These are phyloP conservation scores for Scalopus aquaticus DNA, from an alignment of 2,113 vertebrate species.

Conservation along the genomic window DNA sequence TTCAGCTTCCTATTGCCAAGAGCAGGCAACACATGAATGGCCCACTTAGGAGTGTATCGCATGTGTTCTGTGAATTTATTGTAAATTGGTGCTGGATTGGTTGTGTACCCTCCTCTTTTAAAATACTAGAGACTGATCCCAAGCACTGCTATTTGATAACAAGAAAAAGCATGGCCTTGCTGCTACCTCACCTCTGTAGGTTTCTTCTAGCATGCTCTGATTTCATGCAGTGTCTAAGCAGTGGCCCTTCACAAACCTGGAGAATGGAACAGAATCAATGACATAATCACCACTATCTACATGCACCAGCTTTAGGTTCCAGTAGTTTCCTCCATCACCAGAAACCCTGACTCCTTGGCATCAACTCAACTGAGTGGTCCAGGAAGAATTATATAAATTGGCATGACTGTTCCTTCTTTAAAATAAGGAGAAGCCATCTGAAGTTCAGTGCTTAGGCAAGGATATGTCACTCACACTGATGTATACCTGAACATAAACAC, in stretches of 20 bases:
- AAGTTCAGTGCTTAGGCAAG: background rate
- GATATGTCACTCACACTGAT: background rate
- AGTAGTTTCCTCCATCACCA: background rate
- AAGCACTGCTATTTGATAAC: background rate
- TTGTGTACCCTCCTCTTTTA: background rate
- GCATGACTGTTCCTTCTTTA: background rate
- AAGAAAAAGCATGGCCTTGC: background rate
- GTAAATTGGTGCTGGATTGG: slow-evolving; percentile 31
- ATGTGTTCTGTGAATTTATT: background rate
- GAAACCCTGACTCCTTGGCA: background rate
- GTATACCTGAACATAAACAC: background rate
- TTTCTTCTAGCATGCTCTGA: background rate
- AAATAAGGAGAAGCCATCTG: background rate
- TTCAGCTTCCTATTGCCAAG: slow-evolving; percentile 36
- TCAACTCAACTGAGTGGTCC: background rate
- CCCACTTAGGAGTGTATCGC: slow-evolving; percentile 31
- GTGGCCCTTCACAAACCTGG: background rate
- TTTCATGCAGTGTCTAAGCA: background rate
- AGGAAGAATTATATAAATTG: slow-evolving; percentile 17
- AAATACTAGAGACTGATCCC: background rate
- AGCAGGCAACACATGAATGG: slow-evolving; percentile 31
- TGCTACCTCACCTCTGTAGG: background rate
- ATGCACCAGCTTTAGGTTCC: background rate
- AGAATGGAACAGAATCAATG: background rate
- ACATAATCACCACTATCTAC: background rate